phyloP scores from a whole-genome alignment of 2,888 invertebrate species.

The Leistus spinibarbis region DNA sequence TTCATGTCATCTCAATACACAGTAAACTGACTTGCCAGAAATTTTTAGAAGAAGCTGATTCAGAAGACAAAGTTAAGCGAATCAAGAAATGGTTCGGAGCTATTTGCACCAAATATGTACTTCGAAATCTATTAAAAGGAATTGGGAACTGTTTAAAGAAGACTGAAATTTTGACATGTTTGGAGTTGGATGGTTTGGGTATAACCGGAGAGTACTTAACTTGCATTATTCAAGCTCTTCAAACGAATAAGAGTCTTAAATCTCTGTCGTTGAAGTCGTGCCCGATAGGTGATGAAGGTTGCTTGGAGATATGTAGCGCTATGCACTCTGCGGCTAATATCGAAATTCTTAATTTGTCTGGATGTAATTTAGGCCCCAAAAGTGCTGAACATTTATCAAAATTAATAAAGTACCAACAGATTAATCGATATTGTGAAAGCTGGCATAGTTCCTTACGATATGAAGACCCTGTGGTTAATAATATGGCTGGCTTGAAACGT shows the following conservation, averaged over 20 bases:
- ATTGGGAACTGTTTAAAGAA: conserved; percentile 67
- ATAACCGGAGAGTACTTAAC: conserved; percentile 68
- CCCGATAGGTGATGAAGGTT: conserved; percentile 73
- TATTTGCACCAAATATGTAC: conserved; percentile 72
- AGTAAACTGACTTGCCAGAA: conserved; percentile 56
- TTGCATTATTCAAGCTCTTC: conserved; percentile 61
- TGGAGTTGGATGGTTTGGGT: conserved; percentile 76
- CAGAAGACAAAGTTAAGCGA: conserved; percentile 66
- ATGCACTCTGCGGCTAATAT: conserved; percentile 71
- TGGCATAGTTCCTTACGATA: conserved; percentile 82
- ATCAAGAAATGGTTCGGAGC: conserved; percentile 56
- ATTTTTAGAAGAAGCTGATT: conserved; percentile 58
- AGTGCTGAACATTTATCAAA: conserved; percentile 71
- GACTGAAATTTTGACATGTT: conserved; percentile 65
- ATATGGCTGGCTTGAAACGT: conserved; percentile 74
- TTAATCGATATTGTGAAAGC: conserved; percentile 74
- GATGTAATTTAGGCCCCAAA: conserved; percentile 68
- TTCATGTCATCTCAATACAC: conserved; percentile 71
- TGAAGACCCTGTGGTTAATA: conserved; percentile 71
- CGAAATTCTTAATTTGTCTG: conserved; percentile 70
- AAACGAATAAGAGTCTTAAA: conserved; percentile 68
- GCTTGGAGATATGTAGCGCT: conserved; percentile 71
- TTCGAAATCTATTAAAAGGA: conserved; percentile 70
- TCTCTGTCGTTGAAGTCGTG: conserved; percentile 72
- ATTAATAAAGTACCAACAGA: conserved; percentile 63